Evolutionary conservation across 53 echinoderm and acorn worm species (phyloP), one percentile per base, ranked within the genome.

Genomic region (Temnopleurus reevesii): DNA sequence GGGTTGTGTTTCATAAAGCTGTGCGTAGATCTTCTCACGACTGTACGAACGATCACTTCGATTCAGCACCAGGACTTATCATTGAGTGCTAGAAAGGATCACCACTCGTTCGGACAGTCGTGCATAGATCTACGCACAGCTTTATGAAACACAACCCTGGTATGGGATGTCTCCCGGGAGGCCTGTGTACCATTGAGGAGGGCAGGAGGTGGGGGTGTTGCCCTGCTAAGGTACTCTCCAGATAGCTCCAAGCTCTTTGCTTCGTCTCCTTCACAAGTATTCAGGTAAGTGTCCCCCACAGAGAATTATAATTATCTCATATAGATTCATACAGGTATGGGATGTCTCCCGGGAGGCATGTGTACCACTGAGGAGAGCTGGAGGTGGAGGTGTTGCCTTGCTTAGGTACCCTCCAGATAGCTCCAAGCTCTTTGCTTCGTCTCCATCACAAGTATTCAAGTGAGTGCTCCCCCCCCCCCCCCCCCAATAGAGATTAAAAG

Each of bases 161-260:
- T 97, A 0, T 97, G 97, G 97, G 93, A 97, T 93, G 95, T 95
- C 10, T 91, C 97, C 4, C 94, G 91, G 55, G 97, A 94, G 81
- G 65, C 81, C 0, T 92, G 94, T 79, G 89, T 90, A 7, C 76
- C 95, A 15, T 71, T 97, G 19, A 90, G 94, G 26, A 91, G 97
- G 81, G 88, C 90, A 77, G 95, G 97, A 15, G 97, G 97, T 30
- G 97, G 97, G 13, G 97, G 97, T 19, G 97, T 94, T 41, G 91
- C 97, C 23, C 86, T 95, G 29, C 77, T 97, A 10, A 87, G 93
- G 84, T 97, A 95, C 95, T 94, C 97, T 27, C 94, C 97, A 23
- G 95, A 97, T 81, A 93, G 91, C 71, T 83, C 93, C 23, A 95
- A 92, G 45, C 79, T 97, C 17, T 92, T 97, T 90, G 95, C 97